These are phyloP conservation scores for Xenentodon cancila DNA, from an alignment of 2,797 vertebrate genomes.

Conservation along the genomic window DNA sequence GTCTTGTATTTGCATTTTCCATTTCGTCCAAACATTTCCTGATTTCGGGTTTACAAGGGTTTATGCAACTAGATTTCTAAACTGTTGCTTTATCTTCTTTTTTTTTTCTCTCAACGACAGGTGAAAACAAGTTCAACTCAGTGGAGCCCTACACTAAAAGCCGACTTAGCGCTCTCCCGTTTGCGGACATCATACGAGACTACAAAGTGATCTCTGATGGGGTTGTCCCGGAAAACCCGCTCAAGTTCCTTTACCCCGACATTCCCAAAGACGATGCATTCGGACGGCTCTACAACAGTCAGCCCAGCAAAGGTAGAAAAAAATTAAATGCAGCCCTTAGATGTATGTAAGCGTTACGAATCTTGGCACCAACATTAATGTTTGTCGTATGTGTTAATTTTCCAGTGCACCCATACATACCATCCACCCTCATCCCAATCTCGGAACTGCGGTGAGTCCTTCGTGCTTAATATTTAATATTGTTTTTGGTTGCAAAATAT, in stretches of 20 bases:
- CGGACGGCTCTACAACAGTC: slow-evolving; percentile 94
- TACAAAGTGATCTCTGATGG: slow-evolving; percentile 97
- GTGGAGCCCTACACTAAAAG: slow-evolving; percentile 98
- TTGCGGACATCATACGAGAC: slow-evolving; percentile 94
- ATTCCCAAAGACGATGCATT: slow-evolving; percentile 97
- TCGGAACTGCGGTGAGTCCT: slow-evolving; percentile 82
- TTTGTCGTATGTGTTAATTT: slow-evolving; percentile 26
- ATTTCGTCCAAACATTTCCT: neutral
- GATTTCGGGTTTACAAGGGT: too few relatives aligned
- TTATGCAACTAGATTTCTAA: neutral
- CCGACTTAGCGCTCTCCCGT: slow-evolving; percentile 90
- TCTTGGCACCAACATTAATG: neutral
- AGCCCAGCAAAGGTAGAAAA: slow-evolving; percentile 88
- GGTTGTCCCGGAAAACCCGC: slow-evolving; percentile 92
- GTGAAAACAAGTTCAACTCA: slow-evolving; percentile 92
- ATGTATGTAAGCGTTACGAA: neutral
- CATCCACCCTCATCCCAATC: slow-evolving; percentile 92
- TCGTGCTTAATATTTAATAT: neutral
- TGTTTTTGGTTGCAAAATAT: neutral
- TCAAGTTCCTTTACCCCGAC: slow-evolving; percentile 95
- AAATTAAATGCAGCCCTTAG: neutral
- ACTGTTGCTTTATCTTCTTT: too few relatives aligned
- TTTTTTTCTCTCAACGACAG: slow-evolving; percentile 63
- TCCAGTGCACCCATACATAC: slow-evolving; percentile 89
- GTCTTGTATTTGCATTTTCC: neutral